phyloP scores from a whole-genome alignment of 2,888 invertebrate genomes.

The Gymnoscelis rufifasciata region DNA sequence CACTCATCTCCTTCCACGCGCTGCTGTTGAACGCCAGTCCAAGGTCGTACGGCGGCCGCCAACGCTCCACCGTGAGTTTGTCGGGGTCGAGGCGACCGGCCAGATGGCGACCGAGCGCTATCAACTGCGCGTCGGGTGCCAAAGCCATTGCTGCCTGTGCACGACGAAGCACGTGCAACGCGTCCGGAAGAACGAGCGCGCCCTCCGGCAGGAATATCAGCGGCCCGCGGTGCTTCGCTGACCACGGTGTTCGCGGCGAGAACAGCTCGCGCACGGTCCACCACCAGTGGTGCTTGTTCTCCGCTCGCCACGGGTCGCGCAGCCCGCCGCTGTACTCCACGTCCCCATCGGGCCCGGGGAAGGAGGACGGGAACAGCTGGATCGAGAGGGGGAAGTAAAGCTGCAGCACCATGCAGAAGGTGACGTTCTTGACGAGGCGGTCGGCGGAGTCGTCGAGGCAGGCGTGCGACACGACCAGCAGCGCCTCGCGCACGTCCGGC shows the following conservation, averaged over 20 bases:
- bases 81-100: slow-evolving; percentile 30
- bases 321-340: background rate
- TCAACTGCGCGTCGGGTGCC: slow-evolving; percentile 83
- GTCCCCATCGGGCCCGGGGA: slow-evolving; percentile 46
- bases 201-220: slow-evolving; percentile 80
- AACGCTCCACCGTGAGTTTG: slow-evolving; percentile 39
- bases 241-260: slow-evolving; percentile 71
- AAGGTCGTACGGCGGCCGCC: slow-evolving; percentile 42
- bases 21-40: slow-evolving; percentile 48
- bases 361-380: slow-evolving; percentile 41
- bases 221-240: slow-evolving; percentile 81
- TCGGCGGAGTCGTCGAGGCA: slow-evolving; percentile 40
- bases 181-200: slow-evolving; percentile 45
- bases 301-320: slow-evolving; percentile 80
- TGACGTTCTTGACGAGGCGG: slow-evolving; percentile 36
- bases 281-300: slow-evolving; percentile 85
- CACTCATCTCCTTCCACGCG: slow-evolving; percentile 39
- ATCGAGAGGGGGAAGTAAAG: slow-evolving; percentile 49
- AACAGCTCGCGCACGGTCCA: slow-evolving; percentile 66
- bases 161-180: slow-evolving; percentile 83
- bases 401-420: slow-evolving; percentile 50
- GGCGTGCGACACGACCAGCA: slow-evolving; percentile 52
- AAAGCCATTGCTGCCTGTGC: slow-evolving; percentile 87
- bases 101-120: slow-evolving; percentile 83
- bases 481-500: slow-evolving; percentile 31